These are phyloP conservation scores for Neomonachus schauinslandi DNA, from an alignment of 2,113 vertebrate species.

Conservation along the genomic window DNA sequence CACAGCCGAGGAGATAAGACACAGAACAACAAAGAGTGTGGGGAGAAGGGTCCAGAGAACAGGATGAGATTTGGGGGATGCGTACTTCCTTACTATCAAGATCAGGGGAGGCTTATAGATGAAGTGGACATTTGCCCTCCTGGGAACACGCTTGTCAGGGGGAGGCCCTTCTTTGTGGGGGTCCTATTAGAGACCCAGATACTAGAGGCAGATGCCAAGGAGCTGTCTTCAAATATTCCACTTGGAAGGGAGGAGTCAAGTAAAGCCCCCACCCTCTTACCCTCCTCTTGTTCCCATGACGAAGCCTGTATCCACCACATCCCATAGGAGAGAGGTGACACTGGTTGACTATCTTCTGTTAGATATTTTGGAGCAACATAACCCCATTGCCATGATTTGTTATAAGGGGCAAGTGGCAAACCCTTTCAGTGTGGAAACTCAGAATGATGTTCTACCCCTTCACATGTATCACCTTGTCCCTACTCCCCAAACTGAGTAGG, in stretches of 20 bases:
- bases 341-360: too few relatives aligned
- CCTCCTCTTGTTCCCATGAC: too few relatives aligned
- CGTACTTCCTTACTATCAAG: fast-evolving
- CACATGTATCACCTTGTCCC: too few relatives aligned
- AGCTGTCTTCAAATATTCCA: background rate
- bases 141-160: background rate
- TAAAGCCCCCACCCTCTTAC: background rate
- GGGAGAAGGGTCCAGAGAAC: background rate
- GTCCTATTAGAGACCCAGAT: background rate
- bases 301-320: too few relatives aligned
- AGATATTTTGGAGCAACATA: background rate
- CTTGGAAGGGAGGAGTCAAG: background rate
- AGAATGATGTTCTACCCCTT: background rate
- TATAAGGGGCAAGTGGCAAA: background rate
- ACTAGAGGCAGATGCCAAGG: too few relatives aligned
- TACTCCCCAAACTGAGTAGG: background rate
- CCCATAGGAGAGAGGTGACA: too few relatives aligned
- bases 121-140: background rate
- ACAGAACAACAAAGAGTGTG: background rate
- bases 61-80: background rate
- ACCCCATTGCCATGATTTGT: background rate
- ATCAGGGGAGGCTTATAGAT: background rate
- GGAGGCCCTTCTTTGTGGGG: background rate
- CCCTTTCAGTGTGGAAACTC: background rate
- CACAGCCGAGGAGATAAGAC: too few relatives aligned